phyloP scores from a whole-genome alignment of 2,888 invertebrate species.

The Coleophora deauratella region DNA sequence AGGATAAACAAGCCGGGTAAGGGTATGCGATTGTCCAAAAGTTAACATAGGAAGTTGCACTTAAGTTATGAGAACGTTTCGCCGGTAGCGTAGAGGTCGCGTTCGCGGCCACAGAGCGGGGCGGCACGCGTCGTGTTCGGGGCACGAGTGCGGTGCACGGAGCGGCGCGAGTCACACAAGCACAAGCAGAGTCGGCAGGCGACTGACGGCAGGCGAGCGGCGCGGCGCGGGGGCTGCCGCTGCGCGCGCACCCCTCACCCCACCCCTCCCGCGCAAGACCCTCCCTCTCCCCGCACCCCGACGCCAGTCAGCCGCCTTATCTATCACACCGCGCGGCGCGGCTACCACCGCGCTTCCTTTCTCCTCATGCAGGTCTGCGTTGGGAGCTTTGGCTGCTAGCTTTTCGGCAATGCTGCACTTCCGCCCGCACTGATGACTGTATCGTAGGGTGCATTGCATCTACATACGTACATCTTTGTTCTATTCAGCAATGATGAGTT shows the following conservation, averaged over 20 bases:
- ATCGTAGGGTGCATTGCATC: no score
- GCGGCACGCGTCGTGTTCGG: constrained; percentile 72
- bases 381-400: constrained; percentile 43
- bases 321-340: constrained; percentile 67
- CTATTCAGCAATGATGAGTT: no score
- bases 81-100: constrained; percentile 76
- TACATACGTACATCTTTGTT: no score
- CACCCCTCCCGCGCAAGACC: constrained; percentile 25
- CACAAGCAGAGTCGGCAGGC: constrained; percentile 75
- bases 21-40: constrained; percentile 64
- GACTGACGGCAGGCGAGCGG: constrained; percentile 68
- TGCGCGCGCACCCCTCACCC: constrained; percentile 61
- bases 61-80: constrained; percentile 66
- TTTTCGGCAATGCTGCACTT: constrained; percentile 71
- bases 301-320: constrained; percentile 68
- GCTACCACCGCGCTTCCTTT: constrained; percentile 65
- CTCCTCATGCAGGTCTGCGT: constrained; percentile 68
- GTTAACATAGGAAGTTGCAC: constrained; percentile 69
- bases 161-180: constrained; percentile 74
- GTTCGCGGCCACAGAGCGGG: constrained; percentile 75
- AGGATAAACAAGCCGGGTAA: constrained; percentile 69
- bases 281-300: constrained; percentile 33
- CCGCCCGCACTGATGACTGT: constrained; percentile 63
- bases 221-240: constrained; percentile 61
- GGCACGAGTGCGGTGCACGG: constrained; percentile 72